Percentiles rank a stretch among this genome's conserved stretches.
These are phyloP conservation scores for Malachius bipustulatus DNA, from an alignment of 2,888 invertebrate species.

Conservation along the genomic window DNA sequence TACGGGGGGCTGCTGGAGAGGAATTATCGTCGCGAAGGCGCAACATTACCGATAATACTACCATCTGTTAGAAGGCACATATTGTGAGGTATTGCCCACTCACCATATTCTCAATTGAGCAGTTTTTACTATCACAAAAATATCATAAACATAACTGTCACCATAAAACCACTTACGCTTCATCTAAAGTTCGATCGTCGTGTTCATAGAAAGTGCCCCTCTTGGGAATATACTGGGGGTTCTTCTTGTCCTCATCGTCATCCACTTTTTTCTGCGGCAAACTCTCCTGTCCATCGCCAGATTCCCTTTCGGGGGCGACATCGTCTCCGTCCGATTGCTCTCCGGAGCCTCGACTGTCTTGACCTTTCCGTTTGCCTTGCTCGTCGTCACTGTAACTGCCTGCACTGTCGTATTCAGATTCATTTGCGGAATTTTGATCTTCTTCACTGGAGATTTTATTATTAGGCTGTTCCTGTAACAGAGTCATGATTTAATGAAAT, in stretches of 20 bases:
- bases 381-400: slow-evolving; percentile 31
- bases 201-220: slow-evolving; percentile 94
- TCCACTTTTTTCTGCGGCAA: slow-evolving; percentile 57
- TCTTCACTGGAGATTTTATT: not conserved
- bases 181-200: slow-evolving; percentile 75
- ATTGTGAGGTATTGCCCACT: no score
- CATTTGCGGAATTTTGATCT: slow-evolving; percentile 17
- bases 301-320: slow-evolving; percentile 50
- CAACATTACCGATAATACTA: no score
- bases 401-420: slow-evolving; percentile 34
- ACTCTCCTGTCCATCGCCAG: slow-evolving; percentile 60
- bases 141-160: no score
- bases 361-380: slow-evolving; percentile 18
- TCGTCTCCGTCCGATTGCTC: slow-evolving; percentile 37
- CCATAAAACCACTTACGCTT: slow-evolving; percentile 39
- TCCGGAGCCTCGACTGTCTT: slow-evolving; percentile 20
- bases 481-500: not conserved
- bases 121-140: no score
- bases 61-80: no score
- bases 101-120: no score
- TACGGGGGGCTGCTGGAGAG: no score
- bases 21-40: no score
- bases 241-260: slow-evolving; percentile 87
- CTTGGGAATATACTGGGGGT: slow-evolving; percentile 95
- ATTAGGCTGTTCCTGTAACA: slow-evolving; percentile 1